phyloP scores from a whole-genome alignment of 1,140 invertebrate species.

The Dinoponera quadriceps region DNA sequence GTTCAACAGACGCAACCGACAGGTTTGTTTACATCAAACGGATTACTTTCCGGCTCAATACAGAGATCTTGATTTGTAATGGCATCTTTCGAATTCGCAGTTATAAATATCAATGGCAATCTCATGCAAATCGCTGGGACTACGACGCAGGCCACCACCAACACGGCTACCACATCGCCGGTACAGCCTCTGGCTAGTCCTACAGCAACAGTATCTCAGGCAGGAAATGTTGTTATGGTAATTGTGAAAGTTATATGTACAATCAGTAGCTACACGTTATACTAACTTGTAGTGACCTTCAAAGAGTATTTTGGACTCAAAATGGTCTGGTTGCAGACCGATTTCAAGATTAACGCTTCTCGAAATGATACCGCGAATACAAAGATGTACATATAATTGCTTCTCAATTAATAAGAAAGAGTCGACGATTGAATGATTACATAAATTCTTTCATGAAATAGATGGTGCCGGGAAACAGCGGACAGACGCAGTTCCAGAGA shows the following conservation, averaged over 20 bases:
- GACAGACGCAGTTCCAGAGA: slow-evolving; percentile 87
- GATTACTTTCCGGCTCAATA: background rate
- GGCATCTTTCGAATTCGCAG: slow-evolving; percentile 81
- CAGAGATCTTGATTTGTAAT: slow-evolving; percentile 12
- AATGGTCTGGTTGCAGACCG: background rate
- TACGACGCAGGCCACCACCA: slow-evolving; percentile 83
- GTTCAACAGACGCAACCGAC: slow-evolving; percentile 88
- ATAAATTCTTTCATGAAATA: slow-evolving; percentile 71
- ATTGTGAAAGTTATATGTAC: slow-evolving; percentile 78
- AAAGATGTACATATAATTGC: background rate
- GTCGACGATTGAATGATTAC: background rate
- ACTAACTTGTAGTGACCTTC: slow-evolving; percentile 82
- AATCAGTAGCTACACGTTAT: slow-evolving; percentile 76
- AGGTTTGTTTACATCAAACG: slow-evolving; percentile 79
- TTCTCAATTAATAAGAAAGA: slow-evolving; percentile 17
- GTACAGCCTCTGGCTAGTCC: slow-evolving; percentile 86
- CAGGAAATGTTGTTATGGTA: slow-evolving; percentile 89
- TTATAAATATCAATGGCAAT: slow-evolving; percentile 91
- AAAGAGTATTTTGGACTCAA: slow-evolving; percentile 78
- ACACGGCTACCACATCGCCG: slow-evolving; percentile 85
- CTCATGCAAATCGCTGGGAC: slow-evolving; percentile 88
- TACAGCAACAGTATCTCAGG: slow-evolving; percentile 89
- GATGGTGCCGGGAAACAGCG: slow-evolving; percentile 89
- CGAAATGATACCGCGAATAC: no score
- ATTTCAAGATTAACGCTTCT: no score